Base-by-base conservation (phyloP, 2,113 vertebrate genomes). In the Rhegmatorhina hoffmannsi region DNA sequence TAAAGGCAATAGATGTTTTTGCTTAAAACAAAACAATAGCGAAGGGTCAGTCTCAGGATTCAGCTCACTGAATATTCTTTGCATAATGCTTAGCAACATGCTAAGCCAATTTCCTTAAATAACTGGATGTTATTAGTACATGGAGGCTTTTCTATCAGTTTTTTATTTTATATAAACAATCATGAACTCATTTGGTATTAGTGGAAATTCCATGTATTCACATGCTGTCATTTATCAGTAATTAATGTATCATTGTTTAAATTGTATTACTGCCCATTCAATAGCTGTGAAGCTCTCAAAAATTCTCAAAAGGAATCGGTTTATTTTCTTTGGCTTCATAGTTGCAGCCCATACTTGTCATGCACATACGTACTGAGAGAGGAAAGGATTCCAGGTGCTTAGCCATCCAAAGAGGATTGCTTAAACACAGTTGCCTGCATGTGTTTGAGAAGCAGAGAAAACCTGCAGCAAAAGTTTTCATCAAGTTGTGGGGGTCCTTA, bases 291-390 rank as follows among this genome's bases (percentile, higher is more conserved):
- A 76, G 9, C 31, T 93, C 49, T 92, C 66, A 36, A 46, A 78
- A 77, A 13, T 87, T 58, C 56, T 92, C 56, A 68, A 9, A 86
- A 46, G 38, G 14, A 49, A 59, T 79, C 6, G 2, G 36, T 87
- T 84, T 87, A 75, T 94, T 95, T 96, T 82, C 26, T 74, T 87
- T 89, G 64, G 79, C 80, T 74, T 93, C 13, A 4, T 38, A 18
- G 34, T 53, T 90, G 47, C 52, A 78, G 67, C 33, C 64, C 29
- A 15, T 90, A 38, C 68, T 85, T 81, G 60, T 56, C 60, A 36
- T 24, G 26, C 63, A 70, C 63, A 26, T 60, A 44, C 17, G 29
- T 43, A 49, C 33, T 69, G 70, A 74, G 59, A 56, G 78, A 88
- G 6, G 4, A 86, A 58, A 60, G 59, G 33, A 95, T 92, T 90